Percentiles rank a stretch among this genome's conserved stretches.
Evolutionary conservation across 2,888 invertebrate species (phyloP).

Genomic region (Epiblema foenella): DNA sequence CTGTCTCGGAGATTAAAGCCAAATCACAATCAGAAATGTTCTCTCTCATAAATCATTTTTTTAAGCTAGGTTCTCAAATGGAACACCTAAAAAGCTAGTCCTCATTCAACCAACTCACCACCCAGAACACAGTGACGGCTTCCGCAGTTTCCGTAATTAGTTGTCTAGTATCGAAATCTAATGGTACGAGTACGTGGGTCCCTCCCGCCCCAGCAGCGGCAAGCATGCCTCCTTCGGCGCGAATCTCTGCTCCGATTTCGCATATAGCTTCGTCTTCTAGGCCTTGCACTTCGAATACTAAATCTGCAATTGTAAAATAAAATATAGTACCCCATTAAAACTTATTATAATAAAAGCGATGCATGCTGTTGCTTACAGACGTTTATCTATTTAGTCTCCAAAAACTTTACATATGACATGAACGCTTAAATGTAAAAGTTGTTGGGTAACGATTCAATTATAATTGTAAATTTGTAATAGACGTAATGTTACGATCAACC

Average conservation of each 20-base stretch:
- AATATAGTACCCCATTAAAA: no score
- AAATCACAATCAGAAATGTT: no score
- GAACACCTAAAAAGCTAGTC: background rate
- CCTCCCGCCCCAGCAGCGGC: slow-evolving; percentile 64
- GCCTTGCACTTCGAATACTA: slow-evolving; percentile 77
- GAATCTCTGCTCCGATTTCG: slow-evolving; percentile 71
- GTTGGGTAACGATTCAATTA: no score
- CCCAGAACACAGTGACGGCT: slow-evolving; percentile 89
- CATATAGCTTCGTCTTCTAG: slow-evolving; percentile 82
- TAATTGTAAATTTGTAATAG: no score
- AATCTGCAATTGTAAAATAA: slow-evolving; percentile 53
- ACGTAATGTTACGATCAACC: no score
- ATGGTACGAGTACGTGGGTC: slow-evolving; percentile 68
- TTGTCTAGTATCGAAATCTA: slow-evolving; percentile 68
- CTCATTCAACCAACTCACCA: slow-evolving; percentile 73
- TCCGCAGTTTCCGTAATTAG: slow-evolving; percentile 81
- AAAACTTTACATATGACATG: no score
- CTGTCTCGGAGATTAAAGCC: no score
- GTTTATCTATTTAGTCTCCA: no score
- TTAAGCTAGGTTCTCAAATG: background rate
- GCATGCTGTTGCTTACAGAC: no score
- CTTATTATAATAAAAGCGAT: no score
- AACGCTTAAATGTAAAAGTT: no score
- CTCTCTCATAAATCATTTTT: no score
- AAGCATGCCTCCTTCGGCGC: slow-evolving; percentile 71